A percentile compares a stretch with the other conserved stretches of the same genome.
phyloP scores from a whole-genome alignment of 1,140 invertebrate genomes.

The Drosophila orosa region DNA sequence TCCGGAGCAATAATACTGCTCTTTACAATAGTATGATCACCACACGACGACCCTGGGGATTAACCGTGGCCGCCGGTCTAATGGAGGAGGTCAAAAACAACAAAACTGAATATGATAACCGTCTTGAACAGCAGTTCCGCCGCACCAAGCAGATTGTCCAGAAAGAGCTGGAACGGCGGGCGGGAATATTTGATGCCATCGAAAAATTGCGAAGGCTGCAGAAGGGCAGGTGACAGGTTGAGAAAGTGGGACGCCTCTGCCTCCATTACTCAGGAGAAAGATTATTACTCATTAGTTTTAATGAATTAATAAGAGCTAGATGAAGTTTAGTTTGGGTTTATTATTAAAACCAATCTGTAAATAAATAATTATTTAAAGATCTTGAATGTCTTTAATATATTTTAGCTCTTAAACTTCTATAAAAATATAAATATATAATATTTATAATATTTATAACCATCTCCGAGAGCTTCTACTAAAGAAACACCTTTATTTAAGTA shows the following conservation, averaged over 20 bases:
- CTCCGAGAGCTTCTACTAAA: background rate
- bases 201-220: background rate
- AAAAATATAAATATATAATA: background rate
- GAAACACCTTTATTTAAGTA: background rate
- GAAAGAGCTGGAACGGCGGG: background rate
- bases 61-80: conserved; percentile 12
- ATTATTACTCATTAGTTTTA: conserved; percentile 18
- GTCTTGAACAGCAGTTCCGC: background rate
- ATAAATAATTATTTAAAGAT: background rate
- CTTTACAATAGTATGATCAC: conserved; percentile 41
- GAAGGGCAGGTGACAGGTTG: background rate
- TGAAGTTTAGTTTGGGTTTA: background rate
- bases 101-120: background rate
- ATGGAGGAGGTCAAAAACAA: conserved; percentile 2
- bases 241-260: background rate
- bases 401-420: background rate
- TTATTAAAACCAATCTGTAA: background rate
- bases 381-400: background rate
- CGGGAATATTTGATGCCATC: background rate
- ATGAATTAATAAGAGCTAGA: background rate
- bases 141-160: background rate
- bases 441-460: background rate
- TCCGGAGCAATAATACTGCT: conserved; percentile 54
- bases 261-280: background rate
- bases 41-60: conserved; percentile 61